A percentile compares a stretch with the other conserved stretches of the same genome.
phyloP scores from a whole-genome alignment of 2,113 vertebrate species.

The Eulacestoma nigropectus region DNA sequence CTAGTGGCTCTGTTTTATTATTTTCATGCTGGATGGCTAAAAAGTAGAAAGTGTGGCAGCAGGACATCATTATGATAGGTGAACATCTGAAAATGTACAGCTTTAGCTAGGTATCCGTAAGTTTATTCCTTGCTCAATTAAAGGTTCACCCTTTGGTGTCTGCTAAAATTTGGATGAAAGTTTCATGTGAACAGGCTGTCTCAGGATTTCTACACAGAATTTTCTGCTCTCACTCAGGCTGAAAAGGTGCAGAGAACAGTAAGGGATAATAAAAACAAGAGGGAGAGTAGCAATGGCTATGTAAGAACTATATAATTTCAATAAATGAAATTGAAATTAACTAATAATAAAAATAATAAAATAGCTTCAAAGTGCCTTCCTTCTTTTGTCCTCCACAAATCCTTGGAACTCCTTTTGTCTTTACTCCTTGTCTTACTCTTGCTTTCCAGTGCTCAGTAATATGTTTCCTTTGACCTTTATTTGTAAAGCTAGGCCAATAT shows the following conservation, averaged over 20 bases:
- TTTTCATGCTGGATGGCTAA: neutral
- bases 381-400: neutral
- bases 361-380: neutral
- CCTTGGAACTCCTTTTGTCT: neutral
- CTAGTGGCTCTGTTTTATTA: conserved; percentile 24
- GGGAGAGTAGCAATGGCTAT: neutral
- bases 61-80: conserved; percentile 19
- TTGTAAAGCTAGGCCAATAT: conserved; percentile 42
- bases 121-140: conserved; percentile 27
- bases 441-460: neutral
- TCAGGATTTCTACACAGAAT: neutral
- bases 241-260: neutral
- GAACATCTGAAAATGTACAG: conserved; percentile 10
- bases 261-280: neutral
- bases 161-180: conserved; percentile 34
- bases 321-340: neutral
- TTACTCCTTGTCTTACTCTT: neutral
- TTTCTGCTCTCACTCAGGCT: neutral
- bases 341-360: neutral
- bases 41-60: conserved; percentile 1
- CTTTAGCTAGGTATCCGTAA: neutral
- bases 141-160: neutral
- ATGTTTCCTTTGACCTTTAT: conserved; percentile 41
- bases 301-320: neutral
- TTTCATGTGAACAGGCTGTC: neutral